Base-by-base conservation (phyloP, 2,113 vertebrate genomes). In the Dinomys branickii region DNA sequence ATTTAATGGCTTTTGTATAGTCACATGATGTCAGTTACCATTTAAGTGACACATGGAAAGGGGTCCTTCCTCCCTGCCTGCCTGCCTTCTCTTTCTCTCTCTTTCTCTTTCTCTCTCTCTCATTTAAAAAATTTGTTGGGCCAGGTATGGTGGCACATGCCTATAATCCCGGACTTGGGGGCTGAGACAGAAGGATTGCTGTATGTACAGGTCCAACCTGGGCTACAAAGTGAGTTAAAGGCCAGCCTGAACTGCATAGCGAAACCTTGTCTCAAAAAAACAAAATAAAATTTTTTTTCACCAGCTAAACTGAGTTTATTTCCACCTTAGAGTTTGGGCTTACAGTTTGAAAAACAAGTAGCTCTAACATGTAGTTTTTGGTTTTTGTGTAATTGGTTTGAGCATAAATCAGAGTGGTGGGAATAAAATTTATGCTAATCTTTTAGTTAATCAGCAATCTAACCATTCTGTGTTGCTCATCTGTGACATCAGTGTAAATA, bases 261-360 rank as follows among this genome's bases (percentile, higher is more conserved):
- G 26, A 61, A 61, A 61, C 59, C 59, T 26, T 61, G 59, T 28
- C 59, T 61, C 59, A 24, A 28, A 61, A 11, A 61, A 10, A 28
- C 47, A 5, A 9, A 28, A 61, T 28, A 61, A 61, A 61, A 81
- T 35, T 88, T 59, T 44, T 56, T n/a, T 58, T 85, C 19, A 85
- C 33, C 30, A 6, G 81, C 13, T 75, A 28, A 47, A 52, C 20
- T 35, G 81, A 61, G 38, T 85, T 88, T 81, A 65, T 28, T 73
- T 41, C 58, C 13, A 33, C 2, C 33, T 10, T 69, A 83, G 9
- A 0, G 6, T 78, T 61, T 22, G 35, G 28, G 44, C 75, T 41
- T 90, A 30, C 41, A 96, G 35, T 88, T 88, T 91, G 65, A 84
- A 83, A 94, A 83, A 65, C 14, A 59, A 61, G 67, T 88, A 56